Conservation (phyloP, 1,140 invertebrate species). For the Drosophila bocki region DNA sequence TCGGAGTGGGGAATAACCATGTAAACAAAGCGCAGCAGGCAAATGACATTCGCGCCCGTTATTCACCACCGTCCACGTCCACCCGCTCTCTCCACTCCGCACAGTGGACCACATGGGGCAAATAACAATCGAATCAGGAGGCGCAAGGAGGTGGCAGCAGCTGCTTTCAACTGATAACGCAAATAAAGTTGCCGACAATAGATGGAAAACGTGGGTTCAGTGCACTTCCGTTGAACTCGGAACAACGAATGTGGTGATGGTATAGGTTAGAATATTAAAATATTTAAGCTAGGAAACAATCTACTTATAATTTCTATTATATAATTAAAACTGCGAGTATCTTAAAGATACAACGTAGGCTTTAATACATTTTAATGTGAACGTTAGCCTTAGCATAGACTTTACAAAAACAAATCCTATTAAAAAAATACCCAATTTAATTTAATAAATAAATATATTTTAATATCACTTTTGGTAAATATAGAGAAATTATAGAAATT, state of each 20-base stretch:
- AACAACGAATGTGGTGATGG: neutral
- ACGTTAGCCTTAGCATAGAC: neutral
- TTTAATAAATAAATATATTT: neutral
- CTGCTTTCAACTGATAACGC: constrained; percentile 47
- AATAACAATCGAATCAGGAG: neutral
- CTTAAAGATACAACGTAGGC: neutral
- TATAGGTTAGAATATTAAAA: neutral
- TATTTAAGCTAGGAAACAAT: neutral
- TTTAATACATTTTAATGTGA: neutral
- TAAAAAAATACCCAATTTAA: neutral
- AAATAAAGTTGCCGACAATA: constrained; percentile 42
- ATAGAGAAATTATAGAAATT: neutral
- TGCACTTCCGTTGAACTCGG: constrained; percentile 45
- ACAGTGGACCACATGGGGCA: constrained; percentile 36
- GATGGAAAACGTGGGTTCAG: constrained; percentile 29
- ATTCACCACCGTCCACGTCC: constrained; percentile 4
- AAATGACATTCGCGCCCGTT: constrained; percentile 44
- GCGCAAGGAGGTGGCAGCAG: constrained; percentile 6
- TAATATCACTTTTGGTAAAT: neutral
- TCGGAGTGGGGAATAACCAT: constrained; percentile 2
- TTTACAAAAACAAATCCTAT: neutral
- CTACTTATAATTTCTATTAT: neutral
- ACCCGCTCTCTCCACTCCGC: neutral
- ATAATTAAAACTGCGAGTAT: no score
- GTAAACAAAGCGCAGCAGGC: constrained; percentile 44